Conservation (phyloP, 2,113 vertebrate genomes). For the Puffinus mauretanicus region DNA sequence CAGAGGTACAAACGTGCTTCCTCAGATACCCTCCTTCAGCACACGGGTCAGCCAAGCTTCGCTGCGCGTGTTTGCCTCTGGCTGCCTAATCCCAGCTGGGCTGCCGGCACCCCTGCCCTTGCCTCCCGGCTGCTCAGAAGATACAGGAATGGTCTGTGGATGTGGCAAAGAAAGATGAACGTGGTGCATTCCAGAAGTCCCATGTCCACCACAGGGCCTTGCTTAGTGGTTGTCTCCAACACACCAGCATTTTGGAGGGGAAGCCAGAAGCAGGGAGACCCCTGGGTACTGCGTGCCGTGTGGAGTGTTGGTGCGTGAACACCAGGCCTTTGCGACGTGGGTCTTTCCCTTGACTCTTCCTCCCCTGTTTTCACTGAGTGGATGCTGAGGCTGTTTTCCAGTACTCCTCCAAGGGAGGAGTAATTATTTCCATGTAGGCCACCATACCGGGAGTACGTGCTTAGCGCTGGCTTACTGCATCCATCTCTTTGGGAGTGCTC, state of each 20-base stretch:
- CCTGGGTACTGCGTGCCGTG: background rate
- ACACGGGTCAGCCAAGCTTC: background rate
- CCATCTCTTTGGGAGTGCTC: background rate
- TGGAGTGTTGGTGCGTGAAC: background rate
- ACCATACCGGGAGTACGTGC: background rate
- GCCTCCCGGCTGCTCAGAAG: background rate
- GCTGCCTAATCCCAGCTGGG: accelerated
- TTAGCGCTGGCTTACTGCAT: background rate
- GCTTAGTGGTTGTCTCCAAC: background rate
- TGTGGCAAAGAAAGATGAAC: background rate
- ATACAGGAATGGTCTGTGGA: background rate
- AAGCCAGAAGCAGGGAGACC: background rate
- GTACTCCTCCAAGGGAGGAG: background rate
- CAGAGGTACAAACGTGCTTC: background rate
- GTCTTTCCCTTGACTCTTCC: background rate
- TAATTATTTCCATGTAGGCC: background rate
- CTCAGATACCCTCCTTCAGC: background rate
- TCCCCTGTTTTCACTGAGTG: background rate
- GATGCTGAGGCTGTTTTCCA: background rate
- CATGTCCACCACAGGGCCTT: accelerated
- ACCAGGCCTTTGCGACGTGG: background rate
- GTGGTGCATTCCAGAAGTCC: background rate
- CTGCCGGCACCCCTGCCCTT: background rate
- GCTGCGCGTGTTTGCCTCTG: background rate
- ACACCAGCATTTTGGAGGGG: background rate